phyloP scores from a whole-genome alignment of 2,888 invertebrate genomes.

The Saturnia pavonia region DNA sequence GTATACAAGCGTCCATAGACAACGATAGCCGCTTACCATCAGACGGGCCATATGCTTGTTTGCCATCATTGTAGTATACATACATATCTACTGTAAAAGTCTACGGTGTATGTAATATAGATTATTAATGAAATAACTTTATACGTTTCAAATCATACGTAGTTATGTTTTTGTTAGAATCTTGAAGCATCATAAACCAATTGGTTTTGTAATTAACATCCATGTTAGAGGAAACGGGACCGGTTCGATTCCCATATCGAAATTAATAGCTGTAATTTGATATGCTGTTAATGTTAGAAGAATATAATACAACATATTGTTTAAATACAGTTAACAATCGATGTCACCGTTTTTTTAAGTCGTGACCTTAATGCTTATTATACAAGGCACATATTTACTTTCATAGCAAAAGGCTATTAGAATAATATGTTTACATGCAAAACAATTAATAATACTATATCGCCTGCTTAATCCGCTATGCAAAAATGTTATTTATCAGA shows the following conservation, averaged over 20 bases:
- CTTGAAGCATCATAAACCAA: background rate
- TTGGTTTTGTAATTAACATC: background rate
- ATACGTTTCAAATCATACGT: no score
- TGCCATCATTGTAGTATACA: no score
- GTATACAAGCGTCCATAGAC: no score
- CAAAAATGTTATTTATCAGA: no score
- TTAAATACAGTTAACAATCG: background rate
- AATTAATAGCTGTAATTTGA: background rate
- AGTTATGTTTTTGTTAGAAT: background rate
- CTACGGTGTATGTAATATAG: no score
- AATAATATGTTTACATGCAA: background rate
- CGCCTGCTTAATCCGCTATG: no score
- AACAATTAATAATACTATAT: background rate
- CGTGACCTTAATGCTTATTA: background rate
- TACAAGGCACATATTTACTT: background rate
- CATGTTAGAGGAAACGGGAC: background rate
- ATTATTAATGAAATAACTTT: no score
- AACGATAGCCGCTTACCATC: no score
- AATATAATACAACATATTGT: background rate
- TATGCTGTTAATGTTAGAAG: background rate
- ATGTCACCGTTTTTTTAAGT: background rate
- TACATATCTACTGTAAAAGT: no score
- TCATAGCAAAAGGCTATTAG: background rate
- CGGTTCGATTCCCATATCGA: background rate
- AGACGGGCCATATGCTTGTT: no score